phyloP scores from a whole-genome alignment of 2,797 vertebrate genomes.

The Phoebastria nigripes region DNA sequence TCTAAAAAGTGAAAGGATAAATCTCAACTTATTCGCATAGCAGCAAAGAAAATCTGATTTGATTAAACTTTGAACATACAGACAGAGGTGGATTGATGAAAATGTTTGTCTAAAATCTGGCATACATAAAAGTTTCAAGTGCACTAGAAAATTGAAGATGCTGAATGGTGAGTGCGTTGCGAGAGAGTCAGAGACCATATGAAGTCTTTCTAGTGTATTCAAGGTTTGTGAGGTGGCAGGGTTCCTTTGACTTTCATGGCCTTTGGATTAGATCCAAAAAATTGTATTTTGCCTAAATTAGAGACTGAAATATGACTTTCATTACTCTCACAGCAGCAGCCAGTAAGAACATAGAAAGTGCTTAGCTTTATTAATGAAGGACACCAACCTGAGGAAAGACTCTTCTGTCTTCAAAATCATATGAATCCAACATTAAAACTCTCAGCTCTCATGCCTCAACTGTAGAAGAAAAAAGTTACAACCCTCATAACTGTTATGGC shows the following conservation, averaged over 20 bases:
- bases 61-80: neutral
- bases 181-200: neutral
- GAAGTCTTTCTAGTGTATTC: neutral
- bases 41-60: neutral
- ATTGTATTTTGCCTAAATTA: neutral
- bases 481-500: neutral
- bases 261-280: neutral
- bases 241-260: neutral
- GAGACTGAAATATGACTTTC: neutral
- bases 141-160: neutral
- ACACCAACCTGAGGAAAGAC: neutral
- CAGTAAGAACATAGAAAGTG: neutral
- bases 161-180: neutral
- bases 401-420: neutral
- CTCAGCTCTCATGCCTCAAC: neutral
- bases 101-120: neutral
- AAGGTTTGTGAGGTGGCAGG: neutral
- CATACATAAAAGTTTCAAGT: neutral
- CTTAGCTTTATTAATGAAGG: neutral
- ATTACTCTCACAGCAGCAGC: neutral
- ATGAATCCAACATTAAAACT: neutral
- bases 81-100: neutral
- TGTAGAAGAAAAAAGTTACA: neutral
- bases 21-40: neutral
- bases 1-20: conserved; percentile 44